Evolutionary conservation across 2,797 vertebrate species (phyloP).

Genomic region (Denticeps clupeoides): DNA sequence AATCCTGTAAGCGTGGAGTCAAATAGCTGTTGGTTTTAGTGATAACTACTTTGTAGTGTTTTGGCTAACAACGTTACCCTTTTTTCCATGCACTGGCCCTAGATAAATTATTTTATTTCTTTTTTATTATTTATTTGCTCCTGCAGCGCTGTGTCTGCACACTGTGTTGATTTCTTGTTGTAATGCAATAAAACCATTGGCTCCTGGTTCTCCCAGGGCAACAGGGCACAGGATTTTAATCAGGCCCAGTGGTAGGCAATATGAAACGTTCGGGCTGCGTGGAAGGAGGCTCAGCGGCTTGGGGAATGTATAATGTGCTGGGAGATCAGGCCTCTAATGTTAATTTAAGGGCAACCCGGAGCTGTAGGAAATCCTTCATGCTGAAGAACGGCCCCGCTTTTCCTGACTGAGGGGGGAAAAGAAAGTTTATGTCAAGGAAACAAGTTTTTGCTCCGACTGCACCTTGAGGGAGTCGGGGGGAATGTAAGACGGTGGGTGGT

Average conservation of each 20-base stretch:
- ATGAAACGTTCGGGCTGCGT: slow-evolving; percentile 41
- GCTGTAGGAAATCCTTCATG: slow-evolving; percentile 63
- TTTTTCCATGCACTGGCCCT: neutral
- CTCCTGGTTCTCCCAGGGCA: slow-evolving; percentile 39
- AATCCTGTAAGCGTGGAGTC: neutral
- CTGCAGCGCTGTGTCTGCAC: slow-evolving; percentile 53
- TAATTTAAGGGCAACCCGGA: slow-evolving; percentile 56
- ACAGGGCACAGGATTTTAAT: slow-evolving; percentile 50
- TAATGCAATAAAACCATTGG: slow-evolving; percentile 48
- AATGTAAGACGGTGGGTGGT: slow-evolving; percentile 26
- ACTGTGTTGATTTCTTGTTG: slow-evolving; percentile 60
- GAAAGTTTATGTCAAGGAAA: slow-evolving; percentile 52
- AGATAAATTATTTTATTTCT: neutral
- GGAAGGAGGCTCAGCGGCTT: neutral
- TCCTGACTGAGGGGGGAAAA: slow-evolving; percentile 36
- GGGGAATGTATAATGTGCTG: slow-evolving; percentile 47
- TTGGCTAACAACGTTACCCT: slow-evolving; percentile 9
- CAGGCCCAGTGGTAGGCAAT: slow-evolving; percentile 58
- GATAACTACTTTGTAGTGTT: slow-evolving; percentile 1
- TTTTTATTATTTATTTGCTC: neutral
- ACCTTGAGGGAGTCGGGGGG: slow-evolving; percentile 39
- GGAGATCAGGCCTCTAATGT: slow-evolving; percentile 68
- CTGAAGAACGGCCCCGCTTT: slow-evolving; percentile 55
- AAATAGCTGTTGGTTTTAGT: slow-evolving; percentile 7
- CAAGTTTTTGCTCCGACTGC: slow-evolving; percentile 31